Base-by-base conservation (phyloP, 2,113 vertebrate genomes). In the Myiozetetes cayanensis region DNA sequence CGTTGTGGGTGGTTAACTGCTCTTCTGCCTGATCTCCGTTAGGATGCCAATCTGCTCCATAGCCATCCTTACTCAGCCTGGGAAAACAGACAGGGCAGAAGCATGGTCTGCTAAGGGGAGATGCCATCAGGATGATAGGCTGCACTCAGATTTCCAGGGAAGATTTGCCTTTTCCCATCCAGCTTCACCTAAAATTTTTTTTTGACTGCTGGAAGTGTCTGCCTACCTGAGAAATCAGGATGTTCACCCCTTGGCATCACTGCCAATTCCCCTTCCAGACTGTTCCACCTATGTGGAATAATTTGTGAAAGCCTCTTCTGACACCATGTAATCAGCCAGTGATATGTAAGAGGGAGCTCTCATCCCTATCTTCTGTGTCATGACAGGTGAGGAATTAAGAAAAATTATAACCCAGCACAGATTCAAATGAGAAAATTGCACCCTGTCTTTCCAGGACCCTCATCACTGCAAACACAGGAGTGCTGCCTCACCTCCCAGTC, bases 351-450 rank as follows among this genome's bases (percentile, higher is more conserved):
- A 95, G 63, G 82, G 79, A 97, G 92, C 46, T 84, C 88, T 96
- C 75, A 52, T 86, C 44, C 80, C 76, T 49, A 63, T 30, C 39
- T 93, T 31, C 83, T 81, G 30, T 67, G 83, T 67, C 92, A 37
- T 89, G 86, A 92, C 92, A 96, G 79, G 90, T 93, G 86, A 93
- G 22, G 10, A 92, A 94, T 95, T 96, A 96, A 76, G 79, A 89
- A 81, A 94, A 93, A 94, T 96, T 95, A 96, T 78, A 96, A 87
- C 86, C 72, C 86, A 94, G 88, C 33, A 67, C 39, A 77, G 52
- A 93, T 47, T 94, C 89, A 94, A 96, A 97, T 94, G 68, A 94
- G 92, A 90, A 97, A 94, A 97, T 96, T 94, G 63, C 72, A 87
- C 67, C 88, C 63, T 93, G 81, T 94, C 90, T 94, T 80, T 68